Conservation (phyloP, 2,888 invertebrate genomes). For the Tenthredo notha region DNA sequence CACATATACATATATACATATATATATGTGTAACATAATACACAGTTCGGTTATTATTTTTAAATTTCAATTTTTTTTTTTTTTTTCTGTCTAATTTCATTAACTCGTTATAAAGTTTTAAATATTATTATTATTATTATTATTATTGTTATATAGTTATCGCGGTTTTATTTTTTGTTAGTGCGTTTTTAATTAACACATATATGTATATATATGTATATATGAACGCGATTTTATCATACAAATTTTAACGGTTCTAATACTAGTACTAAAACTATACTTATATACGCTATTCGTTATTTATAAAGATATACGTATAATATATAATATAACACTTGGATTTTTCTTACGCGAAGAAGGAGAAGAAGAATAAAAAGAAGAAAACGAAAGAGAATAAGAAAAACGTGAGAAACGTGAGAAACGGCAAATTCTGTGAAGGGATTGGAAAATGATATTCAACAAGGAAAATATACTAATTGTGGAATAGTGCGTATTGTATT, state of each 20-base stretch:
- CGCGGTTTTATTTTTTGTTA: background rate
- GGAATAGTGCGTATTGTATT: background rate
- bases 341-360: slow-evolving; percentile 60
- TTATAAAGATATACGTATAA: slow-evolving; percentile 1
- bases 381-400: slow-evolving; percentile 9
- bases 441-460: background rate
- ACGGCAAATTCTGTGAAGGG: background rate
- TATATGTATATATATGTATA: background rate
- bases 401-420: slow-evolving; percentile 33
- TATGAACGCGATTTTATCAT: background rate
- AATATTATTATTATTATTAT: background rate
- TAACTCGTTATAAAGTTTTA: background rate
- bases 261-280: background rate
- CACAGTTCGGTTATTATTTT: background rate
- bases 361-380: slow-evolving; percentile 38
- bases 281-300: background rate
- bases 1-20: background rate
- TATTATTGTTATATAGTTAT: background rate
- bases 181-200: background rate
- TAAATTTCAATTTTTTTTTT: background rate
- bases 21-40: background rate
- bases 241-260: background rate
- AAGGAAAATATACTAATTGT: background rate
- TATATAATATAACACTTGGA: slow-evolving; percentile 58
- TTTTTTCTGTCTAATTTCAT: background rate